Evolutionary conservation across 2,888 invertebrate species (phyloP).

Genomic region (Fragum whitleyi): DNA sequence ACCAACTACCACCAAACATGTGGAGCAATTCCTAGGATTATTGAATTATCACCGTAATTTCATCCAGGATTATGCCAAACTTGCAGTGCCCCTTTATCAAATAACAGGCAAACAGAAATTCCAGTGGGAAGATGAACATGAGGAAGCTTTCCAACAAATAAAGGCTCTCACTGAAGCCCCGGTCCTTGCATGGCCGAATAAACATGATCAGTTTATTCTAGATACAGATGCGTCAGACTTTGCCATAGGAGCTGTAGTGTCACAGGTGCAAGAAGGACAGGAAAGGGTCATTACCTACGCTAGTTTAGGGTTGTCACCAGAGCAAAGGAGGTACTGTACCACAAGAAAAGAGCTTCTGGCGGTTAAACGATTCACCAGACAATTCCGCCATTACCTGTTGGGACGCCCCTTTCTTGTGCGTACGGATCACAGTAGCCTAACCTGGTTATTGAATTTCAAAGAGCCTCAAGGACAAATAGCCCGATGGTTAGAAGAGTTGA

Average conservation of each 20-base stretch:
- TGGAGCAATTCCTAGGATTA: slow-evolving; percentile 60
- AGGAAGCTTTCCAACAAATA: slow-evolving; percentile 40
- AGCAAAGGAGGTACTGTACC: slow-evolving; percentile 45
- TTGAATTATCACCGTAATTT: slow-evolving; percentile 57
- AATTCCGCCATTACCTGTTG: slow-evolving; percentile 41
- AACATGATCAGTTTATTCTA: slow-evolving; percentile 40
- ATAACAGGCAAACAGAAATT: slow-evolving; percentile 39
- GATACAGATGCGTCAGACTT: slow-evolving; percentile 53
- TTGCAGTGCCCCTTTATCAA: slow-evolving; percentile 33
- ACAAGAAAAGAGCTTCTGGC: slow-evolving; percentile 18
- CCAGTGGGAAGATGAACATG: slow-evolving; percentile 28
- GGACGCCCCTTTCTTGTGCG: slow-evolving; percentile 33
- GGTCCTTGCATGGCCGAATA: slow-evolving; percentile 37
- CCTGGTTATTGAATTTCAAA: too few species aligned
- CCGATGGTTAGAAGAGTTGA: too few species aligned
- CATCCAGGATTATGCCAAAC: slow-evolving; percentile 35
- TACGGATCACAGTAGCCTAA: slow-evolving; percentile 49
- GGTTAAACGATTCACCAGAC: slow-evolving; percentile 25
- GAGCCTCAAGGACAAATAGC: too few species aligned
- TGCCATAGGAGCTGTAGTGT: slow-evolving; percentile 53
- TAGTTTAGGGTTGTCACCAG: slow-evolving; percentile 31
- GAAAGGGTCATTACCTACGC: slow-evolving; percentile 50
- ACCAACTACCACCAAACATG: slow-evolving; percentile 37
- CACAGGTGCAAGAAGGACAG: slow-evolving; percentile 43
- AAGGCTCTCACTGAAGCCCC: slow-evolving; percentile 29